These are phyloP conservation scores for Acleris emargana DNA, from an alignment of 2,888 invertebrate species.

Conservation along the genomic window DNA sequence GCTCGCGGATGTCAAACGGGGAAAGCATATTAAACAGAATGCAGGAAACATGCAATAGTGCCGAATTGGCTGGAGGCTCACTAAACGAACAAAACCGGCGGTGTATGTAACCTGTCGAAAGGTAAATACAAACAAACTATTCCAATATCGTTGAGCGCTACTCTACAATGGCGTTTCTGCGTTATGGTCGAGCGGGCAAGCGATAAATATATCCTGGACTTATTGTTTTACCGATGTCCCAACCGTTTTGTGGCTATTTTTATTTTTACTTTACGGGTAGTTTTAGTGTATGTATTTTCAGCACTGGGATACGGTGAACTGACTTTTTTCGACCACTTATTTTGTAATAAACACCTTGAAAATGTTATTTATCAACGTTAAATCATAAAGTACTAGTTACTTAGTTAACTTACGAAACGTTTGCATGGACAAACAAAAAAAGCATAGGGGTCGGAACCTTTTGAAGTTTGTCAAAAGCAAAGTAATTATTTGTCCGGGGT, in stretches of 20 bases:
- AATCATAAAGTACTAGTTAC: too few species aligned
- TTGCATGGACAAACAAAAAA: constrained; percentile 30
- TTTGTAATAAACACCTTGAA: too few species aligned
- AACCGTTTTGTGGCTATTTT: constrained; percentile 1
- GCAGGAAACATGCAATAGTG: constrained; percentile 42
- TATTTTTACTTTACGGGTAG: not conserved
- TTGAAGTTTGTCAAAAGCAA: constrained; percentile 31
- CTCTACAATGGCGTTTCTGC: constrained; percentile 54
- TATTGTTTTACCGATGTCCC: constrained; percentile 43
- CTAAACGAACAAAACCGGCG: constrained; percentile 51
- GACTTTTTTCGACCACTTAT: not conserved
- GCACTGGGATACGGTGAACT: not conserved
- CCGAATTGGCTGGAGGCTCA: constrained; percentile 39
- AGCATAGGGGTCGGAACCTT: constrained; percentile 29
- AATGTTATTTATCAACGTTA: too few species aligned
- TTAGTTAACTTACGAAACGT: not conserved
- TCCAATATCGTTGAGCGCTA: constrained; percentile 65
- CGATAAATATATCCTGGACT: constrained; percentile 60
- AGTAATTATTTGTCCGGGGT: constrained; percentile 36
- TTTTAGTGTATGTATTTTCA: not conserved
- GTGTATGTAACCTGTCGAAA: constrained; percentile 49
- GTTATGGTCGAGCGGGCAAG: constrained; percentile 58
- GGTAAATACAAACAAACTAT: constrained; percentile 65
- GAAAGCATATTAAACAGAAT: constrained; percentile 37
- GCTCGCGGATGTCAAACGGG: constrained; percentile 29